These are phyloP conservation scores for Drosophila peninsularis DNA, from an alignment of 2,888 invertebrate species.

Conservation along the genomic window DNA sequence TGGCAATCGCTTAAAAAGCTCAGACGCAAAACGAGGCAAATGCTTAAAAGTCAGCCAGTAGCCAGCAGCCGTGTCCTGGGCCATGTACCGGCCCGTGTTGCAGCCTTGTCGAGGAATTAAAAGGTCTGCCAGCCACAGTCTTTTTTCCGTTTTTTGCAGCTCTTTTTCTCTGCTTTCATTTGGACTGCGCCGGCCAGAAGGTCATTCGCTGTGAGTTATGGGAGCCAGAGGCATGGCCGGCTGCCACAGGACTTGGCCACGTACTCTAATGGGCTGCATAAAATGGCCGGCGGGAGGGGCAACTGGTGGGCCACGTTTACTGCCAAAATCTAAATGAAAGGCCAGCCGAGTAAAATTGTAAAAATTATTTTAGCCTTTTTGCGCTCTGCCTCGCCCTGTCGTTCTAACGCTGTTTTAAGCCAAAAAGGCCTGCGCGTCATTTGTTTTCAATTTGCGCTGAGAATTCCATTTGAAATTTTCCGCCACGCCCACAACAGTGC, in stretches of 20 bases:
- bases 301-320: slow-evolving; percentile 5
- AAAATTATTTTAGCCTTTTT: slow-evolving; percentile 44
- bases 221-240: slow-evolving; percentile 46
- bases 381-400: not conserved
- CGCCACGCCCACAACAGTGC: slow-evolving; percentile 36
- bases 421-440: slow-evolving; percentile 67
- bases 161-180: slow-evolving; percentile 12
- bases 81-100: slow-evolving; percentile 44
- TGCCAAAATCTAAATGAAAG: slow-evolving; percentile 68
- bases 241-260: slow-evolving; percentile 52
- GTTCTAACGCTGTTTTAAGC: not conserved
- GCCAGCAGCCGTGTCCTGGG: slow-evolving; percentile 24
- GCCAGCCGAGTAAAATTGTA: slow-evolving; percentile 54
- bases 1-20: slow-evolving; percentile 78
- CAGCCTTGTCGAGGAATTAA: slow-evolving; percentile 72
- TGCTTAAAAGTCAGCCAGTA: slow-evolving; percentile 56
- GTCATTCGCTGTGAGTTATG: slow-evolving; percentile 76
- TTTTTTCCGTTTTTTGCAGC: slow-evolving; percentile 11
- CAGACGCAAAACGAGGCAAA: slow-evolving; percentile 56
- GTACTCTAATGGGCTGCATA: slow-evolving; percentile 70
- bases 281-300: slow-evolving; percentile 24
- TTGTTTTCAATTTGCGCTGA: slow-evolving; percentile 78
- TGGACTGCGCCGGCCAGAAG: slow-evolving; percentile 55
- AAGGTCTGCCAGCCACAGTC: slow-evolving; percentile 60
- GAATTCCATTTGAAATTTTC: slow-evolving; percentile 66